A percentile compares a stretch with the other conserved stretches of the same genome.
These are phyloP conservation scores for Gadopsis marmoratus DNA, from an alignment of 2,797 vertebrate species.

Conservation along the genomic window DNA sequence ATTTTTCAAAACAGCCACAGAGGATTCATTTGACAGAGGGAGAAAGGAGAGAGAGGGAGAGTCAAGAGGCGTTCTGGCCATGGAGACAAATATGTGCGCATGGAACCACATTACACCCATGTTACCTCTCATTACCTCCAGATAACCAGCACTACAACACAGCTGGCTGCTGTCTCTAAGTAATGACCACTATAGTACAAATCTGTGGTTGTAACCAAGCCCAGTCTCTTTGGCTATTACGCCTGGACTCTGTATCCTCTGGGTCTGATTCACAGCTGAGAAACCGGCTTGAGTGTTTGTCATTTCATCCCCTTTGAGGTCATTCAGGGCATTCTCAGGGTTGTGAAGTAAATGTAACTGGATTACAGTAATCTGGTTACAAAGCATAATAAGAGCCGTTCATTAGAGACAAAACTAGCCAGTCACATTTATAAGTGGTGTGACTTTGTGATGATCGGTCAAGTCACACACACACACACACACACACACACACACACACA, in stretches of 20 bases:
- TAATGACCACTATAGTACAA: slow-evolving; percentile 71
- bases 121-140: slow-evolving; percentile 79
- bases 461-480: not conserved
- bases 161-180: slow-evolving; percentile 72
- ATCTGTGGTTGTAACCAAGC: slow-evolving; percentile 64
- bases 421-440: slow-evolving; percentile 22
- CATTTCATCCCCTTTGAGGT: slow-evolving; percentile 52
- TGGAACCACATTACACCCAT: slow-evolving; percentile 68
- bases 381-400: slow-evolving; percentile 31
- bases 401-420: slow-evolving; percentile 16
- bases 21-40: slow-evolving; percentile 77
- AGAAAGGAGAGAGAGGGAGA: slow-evolving; percentile 60
- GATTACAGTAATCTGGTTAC: slow-evolving; percentile 53
- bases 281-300: slow-evolving; percentile 41
- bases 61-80: slow-evolving; percentile 64
- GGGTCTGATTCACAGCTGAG: slow-evolving; percentile 54
- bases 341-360: slow-evolving; percentile 46
- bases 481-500: not conserved
- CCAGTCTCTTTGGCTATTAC: slow-evolving; percentile 62
- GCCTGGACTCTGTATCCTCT: slow-evolving; percentile 55
- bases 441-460: not conserved
- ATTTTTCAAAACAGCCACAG: slow-evolving; percentile 80
- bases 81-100: slow-evolving; percentile 69
- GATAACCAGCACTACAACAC: slow-evolving; percentile 71
- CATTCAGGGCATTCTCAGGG: slow-evolving; percentile 28